Conservation (phyloP, 1,140 invertebrate species). For the Macrotrachela quadricornifera region DNA sequence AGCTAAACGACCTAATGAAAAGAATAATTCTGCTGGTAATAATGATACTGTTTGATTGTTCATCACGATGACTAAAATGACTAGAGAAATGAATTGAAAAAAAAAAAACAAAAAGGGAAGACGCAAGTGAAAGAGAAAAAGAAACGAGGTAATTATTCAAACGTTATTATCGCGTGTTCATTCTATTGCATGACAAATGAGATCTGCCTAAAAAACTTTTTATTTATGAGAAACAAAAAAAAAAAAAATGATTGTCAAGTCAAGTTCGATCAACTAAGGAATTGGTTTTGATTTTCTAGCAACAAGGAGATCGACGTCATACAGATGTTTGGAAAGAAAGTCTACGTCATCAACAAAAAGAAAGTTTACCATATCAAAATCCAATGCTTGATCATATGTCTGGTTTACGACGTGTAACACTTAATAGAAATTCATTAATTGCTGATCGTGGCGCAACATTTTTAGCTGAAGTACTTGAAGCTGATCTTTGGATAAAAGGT, state of each 20-base stretch:
- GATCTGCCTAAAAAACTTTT: background rate
- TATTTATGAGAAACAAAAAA: conserved; percentile 14
- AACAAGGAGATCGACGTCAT: conserved; percentile 39
- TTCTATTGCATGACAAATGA: too few species aligned
- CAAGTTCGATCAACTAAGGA: background rate
- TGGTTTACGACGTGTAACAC: conserved; percentile 46
- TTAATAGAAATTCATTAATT: conserved; percentile 46
- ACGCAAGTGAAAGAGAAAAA: too few species aligned
- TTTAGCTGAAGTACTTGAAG: conserved; percentile 36
- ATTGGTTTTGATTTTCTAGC: conserved; percentile 20
- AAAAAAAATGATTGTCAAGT: conserved; percentile 11
- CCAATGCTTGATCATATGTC: conserved; percentile 49
- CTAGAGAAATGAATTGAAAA: too few species aligned
- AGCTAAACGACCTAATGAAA: too few species aligned
- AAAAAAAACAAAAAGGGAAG: too few species aligned
- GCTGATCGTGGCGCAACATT: conserved; percentile 39
- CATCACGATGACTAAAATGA: too few species aligned
- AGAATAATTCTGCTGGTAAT: too few species aligned
- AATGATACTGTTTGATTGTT: too few species aligned
- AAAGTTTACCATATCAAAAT: conserved; percentile 37
- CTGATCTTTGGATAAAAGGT: conserved; percentile 42
- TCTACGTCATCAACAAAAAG: conserved; percentile 26
- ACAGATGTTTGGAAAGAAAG: conserved; percentile 57
- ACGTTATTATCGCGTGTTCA: too few species aligned
- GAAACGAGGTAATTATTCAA: too few species aligned